Conservation (phyloP, 1,140 invertebrate species). For the Plodia interpunctella region DNA sequence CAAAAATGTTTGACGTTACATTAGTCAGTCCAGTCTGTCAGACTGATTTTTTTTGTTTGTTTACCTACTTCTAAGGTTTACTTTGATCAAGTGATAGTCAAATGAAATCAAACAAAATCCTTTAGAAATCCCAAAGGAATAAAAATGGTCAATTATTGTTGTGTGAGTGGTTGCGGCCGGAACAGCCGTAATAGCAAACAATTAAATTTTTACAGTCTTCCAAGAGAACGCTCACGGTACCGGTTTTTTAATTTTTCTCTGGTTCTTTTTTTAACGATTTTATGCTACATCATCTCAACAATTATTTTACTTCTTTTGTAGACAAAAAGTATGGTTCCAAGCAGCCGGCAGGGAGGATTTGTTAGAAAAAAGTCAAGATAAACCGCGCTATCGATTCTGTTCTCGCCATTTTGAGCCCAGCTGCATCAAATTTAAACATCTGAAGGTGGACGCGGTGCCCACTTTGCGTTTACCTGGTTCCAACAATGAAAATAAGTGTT, state of each 20-base stretch:
- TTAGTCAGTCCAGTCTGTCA: too few relatives aligned
- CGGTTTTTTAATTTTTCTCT: too few relatives aligned
- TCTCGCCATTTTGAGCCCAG: slow-evolving; percentile 53
- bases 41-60: too few relatives aligned
- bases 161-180: slow-evolving; percentile 48
- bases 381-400: slow-evolving; percentile 45
- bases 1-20: too few relatives aligned
- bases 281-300: not conserved
- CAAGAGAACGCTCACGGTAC: slow-evolving; percentile 34
- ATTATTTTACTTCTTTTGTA: slow-evolving; percentile 25
- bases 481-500: slow-evolving; percentile 22
- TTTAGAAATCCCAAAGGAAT: too few relatives aligned
- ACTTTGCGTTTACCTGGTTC: slow-evolving; percentile 42
- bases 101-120: too few relatives aligned
- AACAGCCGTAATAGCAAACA: slow-evolving; percentile 51
- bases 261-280: too few relatives aligned
- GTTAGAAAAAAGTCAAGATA: slow-evolving; percentile 34
- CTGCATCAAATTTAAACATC: slow-evolving; percentile 44
- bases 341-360: slow-evolving; percentile 49
- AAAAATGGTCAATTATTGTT: slow-evolving; percentile 64
- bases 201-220: slow-evolving; percentile 54
- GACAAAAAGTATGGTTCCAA: slow-evolving; percentile 53
- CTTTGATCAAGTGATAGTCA: too few relatives aligned
- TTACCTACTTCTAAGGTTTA: too few relatives aligned
- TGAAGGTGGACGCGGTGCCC: slow-evolving; percentile 54